Conservation (phyloP, 1,140 invertebrate species). For the Psilanteris sp. region DNA sequence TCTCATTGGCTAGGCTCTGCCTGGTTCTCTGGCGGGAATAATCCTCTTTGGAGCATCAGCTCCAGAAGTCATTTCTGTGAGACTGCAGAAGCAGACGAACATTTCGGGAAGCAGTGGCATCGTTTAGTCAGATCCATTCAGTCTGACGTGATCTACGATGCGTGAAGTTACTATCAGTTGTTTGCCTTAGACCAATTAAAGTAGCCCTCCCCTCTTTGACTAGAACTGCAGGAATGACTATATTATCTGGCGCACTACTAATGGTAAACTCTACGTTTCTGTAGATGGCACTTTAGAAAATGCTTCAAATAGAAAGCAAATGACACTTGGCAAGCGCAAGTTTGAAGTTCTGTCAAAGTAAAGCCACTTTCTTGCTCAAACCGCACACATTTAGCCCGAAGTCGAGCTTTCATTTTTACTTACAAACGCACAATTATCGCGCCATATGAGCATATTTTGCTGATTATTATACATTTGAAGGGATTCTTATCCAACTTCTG, state of each 20-base stretch:
- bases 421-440: no score
- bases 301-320: slow-evolving; percentile 31
- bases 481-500: no score
- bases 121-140: slow-evolving; percentile 45
- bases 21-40: slow-evolving; percentile 20
- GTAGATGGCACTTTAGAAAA: slow-evolving; percentile 45
- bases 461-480: no score
- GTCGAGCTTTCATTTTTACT: no score
- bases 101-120: slow-evolving; percentile 22
- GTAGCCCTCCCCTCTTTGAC: slow-evolving; percentile 22
- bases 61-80: slow-evolving; percentile 34
- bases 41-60: slow-evolving; percentile 34
- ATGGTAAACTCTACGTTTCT: slow-evolving; percentile 22
- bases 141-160: slow-evolving; percentile 60
- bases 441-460: no score
- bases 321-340: slow-evolving; percentile 8
- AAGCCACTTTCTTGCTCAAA: no score
- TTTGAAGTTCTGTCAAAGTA: no score
- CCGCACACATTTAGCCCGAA: no score
- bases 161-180: slow-evolving; percentile 61
- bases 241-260: slow-evolving; percentile 45
- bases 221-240: slow-evolving; percentile 26
- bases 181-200: slow-evolving; percentile 66
- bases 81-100: slow-evolving; percentile 18
- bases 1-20: slow-evolving; percentile 19